Evolutionary conservation across 2,888 invertebrate genomes (phyloP).

Genomic region (Lithophane leautieri): DNA sequence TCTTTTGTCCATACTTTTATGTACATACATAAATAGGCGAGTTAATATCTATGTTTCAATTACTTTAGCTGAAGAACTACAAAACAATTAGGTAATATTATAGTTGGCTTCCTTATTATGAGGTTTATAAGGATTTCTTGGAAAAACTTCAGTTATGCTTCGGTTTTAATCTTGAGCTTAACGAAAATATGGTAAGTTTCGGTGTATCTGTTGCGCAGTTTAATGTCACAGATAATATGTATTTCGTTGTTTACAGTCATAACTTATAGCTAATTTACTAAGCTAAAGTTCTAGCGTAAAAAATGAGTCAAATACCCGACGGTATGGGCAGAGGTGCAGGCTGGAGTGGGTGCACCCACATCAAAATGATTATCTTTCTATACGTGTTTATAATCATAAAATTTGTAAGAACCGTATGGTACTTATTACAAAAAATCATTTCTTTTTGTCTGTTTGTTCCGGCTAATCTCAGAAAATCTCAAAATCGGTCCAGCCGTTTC

Average conservation of each 20-base stretch:
- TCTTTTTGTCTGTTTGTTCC: too few species aligned
- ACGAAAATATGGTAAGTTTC: constrained; percentile 13
- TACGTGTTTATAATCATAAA: too few species aligned
- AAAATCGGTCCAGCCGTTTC: too few species aligned
- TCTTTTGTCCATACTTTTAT: background rate
- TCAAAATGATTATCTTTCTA: too few species aligned
- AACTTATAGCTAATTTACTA: constrained; percentile 34
- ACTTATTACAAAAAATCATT: too few species aligned
- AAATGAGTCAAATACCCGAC: background rate
- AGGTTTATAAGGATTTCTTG: constrained; percentile 19
- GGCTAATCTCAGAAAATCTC: too few species aligned
- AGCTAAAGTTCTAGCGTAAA: background rate
- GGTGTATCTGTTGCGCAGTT: constrained; percentile 22
- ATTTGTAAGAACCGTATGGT: too few species aligned
- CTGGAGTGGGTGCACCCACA: too few species aligned
- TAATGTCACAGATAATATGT: constrained; percentile 23
- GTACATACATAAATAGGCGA: background rate
- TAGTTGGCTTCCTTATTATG: constrained; percentile 18
- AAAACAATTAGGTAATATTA: constrained; percentile 9
- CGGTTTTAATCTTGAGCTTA: constrained; percentile 12
- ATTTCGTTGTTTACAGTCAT: constrained; percentile 9
- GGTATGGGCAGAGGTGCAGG: too few species aligned
- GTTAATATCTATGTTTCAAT: constrained; percentile 1
- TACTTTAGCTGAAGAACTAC: background rate
- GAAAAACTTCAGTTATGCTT: constrained; percentile 22